phyloP scores from a whole-genome alignment of 2,113 vertebrate genomes.

The Irena cyanogastra region DNA sequence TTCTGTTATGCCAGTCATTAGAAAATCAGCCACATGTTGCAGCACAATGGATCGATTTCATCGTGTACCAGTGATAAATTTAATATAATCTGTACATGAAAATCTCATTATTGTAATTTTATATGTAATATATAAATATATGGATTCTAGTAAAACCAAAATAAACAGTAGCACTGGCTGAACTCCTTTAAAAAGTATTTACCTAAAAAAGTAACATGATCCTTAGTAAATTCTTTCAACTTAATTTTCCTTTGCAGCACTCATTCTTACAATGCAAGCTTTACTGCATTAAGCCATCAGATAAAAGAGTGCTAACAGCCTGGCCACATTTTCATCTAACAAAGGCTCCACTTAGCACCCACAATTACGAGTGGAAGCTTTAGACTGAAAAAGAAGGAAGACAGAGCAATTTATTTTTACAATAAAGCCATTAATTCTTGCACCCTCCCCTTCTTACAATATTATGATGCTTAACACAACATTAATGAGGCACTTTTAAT shows the following conservation, averaged over 20 bases:
- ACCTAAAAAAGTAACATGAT: background rate
- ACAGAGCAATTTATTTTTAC: slow-evolving; percentile 53
- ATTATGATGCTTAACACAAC: slow-evolving; percentile 12
- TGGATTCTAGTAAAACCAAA: background rate
- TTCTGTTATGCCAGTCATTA: background rate
- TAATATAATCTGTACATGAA: background rate
- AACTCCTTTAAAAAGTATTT: background rate
- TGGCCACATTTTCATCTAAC: slow-evolving; percentile 29
- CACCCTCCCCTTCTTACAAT: background rate
- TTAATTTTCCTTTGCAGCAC: background rate
- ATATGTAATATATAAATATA: background rate
- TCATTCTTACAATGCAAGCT: slow-evolving; percentile 1
- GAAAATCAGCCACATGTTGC: background rate
- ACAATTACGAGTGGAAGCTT: slow-evolving; percentile 35
- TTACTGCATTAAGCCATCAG: slow-evolving; percentile 31
- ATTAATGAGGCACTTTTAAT: slow-evolving; percentile 30
- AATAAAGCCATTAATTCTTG: slow-evolving; percentile 49
- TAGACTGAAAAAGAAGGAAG: background rate
- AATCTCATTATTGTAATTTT: background rate
- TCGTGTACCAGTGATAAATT: slow-evolving; percentile 2
- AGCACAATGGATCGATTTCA: background rate
- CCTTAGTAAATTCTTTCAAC: background rate
- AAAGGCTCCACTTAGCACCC: slow-evolving; percentile 36
- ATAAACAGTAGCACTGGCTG: background rate
- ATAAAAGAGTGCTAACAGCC: slow-evolving; percentile 17